Conservation (phyloP, 2,888 invertebrate genomes). For the Cryptops parisi region DNA sequence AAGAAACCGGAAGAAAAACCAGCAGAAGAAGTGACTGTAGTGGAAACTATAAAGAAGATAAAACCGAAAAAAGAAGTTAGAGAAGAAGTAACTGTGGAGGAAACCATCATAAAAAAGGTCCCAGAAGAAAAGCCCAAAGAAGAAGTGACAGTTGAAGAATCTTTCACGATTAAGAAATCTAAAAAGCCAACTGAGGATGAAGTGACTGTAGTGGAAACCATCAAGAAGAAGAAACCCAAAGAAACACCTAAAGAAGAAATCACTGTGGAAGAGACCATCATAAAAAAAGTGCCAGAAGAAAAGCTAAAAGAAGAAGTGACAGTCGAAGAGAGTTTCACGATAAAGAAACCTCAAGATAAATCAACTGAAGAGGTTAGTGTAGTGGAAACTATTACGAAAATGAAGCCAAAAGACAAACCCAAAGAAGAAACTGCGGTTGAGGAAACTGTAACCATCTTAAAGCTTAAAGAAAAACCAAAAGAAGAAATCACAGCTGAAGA, state of each 20-base stretch:
- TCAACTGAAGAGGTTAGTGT: conserved; percentile 12
- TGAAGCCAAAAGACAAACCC: not conserved
- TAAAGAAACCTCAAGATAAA: conserved; percentile 3
- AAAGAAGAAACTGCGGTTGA: conserved; percentile 6
- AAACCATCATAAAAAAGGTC: conserved; percentile 7
- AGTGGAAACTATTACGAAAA: not conserved
- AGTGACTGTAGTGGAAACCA: conserved; percentile 19
- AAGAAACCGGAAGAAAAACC: conserved; percentile 8
- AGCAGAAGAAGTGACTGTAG: conserved; percentile 13
- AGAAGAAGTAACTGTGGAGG: not conserved
- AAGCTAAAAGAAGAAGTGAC: not conserved
- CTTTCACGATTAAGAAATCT: conserved; percentile 14
- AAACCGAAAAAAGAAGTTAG: not conserved
- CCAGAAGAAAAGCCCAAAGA: conserved; percentile 18
- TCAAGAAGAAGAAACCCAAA: conserved; percentile 21
- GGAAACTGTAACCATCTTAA: not conserved
- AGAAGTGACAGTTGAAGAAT: conserved; percentile 17
- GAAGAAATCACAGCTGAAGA: conserved; percentile 7
- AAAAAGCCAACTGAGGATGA: conserved; percentile 5
- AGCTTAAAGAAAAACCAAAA: conserved; percentile 10
- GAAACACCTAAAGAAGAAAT: conserved; percentile 13
- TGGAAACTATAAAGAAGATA: conserved; percentile 5
- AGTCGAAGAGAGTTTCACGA: conserved; percentile 7
- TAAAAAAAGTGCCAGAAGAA: not conserved
- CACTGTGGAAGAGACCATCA: not conserved